Base-by-base conservation (phyloP, 1,140 invertebrate genomes). In the Dendrolimus punctatus region DNA sequence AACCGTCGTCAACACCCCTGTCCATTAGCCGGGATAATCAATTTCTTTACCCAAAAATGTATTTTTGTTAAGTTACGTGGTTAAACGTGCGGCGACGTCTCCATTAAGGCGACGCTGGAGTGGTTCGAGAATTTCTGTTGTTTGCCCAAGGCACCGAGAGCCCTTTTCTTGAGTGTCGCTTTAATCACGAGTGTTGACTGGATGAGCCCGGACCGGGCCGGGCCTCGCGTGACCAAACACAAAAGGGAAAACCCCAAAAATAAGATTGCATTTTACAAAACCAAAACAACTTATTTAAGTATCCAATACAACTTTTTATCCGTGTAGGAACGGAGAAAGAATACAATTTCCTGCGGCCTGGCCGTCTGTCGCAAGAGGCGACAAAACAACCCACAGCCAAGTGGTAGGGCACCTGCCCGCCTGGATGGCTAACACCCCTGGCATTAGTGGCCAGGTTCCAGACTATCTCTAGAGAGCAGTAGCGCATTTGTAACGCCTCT, bases 91-190 rank as follows among this genome's bases (percentile, higher is more conserved):
- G 49, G 51, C 38, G 41, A 42, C 58, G 62, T 56, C 49, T 71
- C 78, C 66, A 74, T 79, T 75, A 69, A 70, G 66, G 62, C 52
- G 61, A 42, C 51, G 47, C 39, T 63, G 60, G 57, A 79, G 70
- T 49, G 71, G 62, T 73, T 75, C 65, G 70, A 79, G 76, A 66
- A 66, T 23, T 64, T 71, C 73, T 68, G 65, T 78, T 82, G 90
- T 68, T 89, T 90, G 57, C 82, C 87, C 57, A 89, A 77, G 63
- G 76, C 76, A 70, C 68, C 71, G 47, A 80, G 88, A 55, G 82
- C 87, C 50, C 78, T 80, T 52, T 47, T 90, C 64, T 84, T 70
- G 62, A 91, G 90, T 73, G 87, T 87, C 50, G 63, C 73, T 71
- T 72, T 81, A 83, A 80, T 82, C 74, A 74, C 62, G 62, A 80